Conservation (phyloP, 2,888 invertebrate genomes). For the Xestia xanthographa region DNA sequence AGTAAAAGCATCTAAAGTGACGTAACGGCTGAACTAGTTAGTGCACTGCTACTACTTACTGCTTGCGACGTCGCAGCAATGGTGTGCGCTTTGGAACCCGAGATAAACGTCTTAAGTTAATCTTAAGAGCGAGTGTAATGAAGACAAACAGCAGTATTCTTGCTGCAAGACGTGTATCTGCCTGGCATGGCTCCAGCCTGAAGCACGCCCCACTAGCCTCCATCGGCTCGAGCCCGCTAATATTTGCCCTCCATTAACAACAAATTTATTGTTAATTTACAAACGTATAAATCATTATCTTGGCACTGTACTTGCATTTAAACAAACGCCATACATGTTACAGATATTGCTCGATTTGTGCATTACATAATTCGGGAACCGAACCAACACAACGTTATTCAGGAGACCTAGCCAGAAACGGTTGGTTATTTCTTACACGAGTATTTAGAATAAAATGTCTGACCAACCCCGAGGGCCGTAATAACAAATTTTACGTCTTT, state of each 20-base stretch:
- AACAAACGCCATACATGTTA: constrained; percentile 37
- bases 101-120: constrained; percentile 63
- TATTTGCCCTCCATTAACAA: constrained; percentile 75
- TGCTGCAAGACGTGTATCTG: constrained; percentile 70
- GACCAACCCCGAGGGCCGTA: constrained; percentile 23
- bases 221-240: constrained; percentile 69
- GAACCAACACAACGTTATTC: constrained; percentile 5
- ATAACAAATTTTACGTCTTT: constrained; percentile 50
- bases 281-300: constrained; percentile 65
- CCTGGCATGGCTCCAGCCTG: constrained; percentile 74
- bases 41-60: neutral
- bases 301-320: constrained; percentile 64
- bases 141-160: constrained; percentile 77
- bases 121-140: constrained; percentile 71
- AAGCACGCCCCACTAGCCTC: constrained; percentile 60
- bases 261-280: constrained; percentile 73
- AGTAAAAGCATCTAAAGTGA: neutral
- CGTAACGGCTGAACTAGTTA: constrained; percentile 7
- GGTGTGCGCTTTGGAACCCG: constrained; percentile 34
- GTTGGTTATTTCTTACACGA: constrained; percentile 14
- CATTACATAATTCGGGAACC: constrained; percentile 23
- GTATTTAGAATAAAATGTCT: constrained; percentile 37
- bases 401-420: neutral
- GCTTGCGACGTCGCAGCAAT: constrained; percentile 12
- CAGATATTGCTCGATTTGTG: constrained; percentile 46